Evolutionary conservation across 2,888 invertebrate species (phyloP).

Genomic region (Odontothrips loti): DNA sequence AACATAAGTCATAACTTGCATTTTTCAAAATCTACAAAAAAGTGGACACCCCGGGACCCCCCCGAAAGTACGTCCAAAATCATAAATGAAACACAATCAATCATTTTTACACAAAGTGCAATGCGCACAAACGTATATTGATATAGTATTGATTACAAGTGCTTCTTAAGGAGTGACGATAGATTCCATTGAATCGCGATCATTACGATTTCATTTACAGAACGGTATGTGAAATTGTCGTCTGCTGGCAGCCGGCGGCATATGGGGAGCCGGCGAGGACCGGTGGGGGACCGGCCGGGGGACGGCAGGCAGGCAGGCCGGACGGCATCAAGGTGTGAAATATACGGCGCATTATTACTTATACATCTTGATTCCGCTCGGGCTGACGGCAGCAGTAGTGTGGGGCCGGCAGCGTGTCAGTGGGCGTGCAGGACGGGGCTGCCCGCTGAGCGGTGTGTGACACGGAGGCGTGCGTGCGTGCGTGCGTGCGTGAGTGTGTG

Average conservation of each 20-base stretch:
- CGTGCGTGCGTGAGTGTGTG: neutral
- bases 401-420: neutral
- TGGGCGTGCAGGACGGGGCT: neutral
- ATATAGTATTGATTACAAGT: no score
- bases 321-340: constrained; percentile 8
- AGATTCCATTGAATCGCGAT: neutral
- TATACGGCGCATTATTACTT: constrained; percentile 10
- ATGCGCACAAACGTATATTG: no score
- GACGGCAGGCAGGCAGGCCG: neutral
- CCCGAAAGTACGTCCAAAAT: no score
- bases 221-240: neutral
- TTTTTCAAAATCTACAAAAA: no score
- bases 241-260: no score
- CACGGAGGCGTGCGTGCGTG: neutral
- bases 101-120: no score
- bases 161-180: neutral
- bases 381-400: neutral
- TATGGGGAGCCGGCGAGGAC: no score
- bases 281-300: neutral
- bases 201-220: neutral
- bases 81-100: no score
- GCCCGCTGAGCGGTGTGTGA: neutral
- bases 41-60: no score
- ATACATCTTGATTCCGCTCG: neutral
- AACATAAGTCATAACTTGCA: no score